These are phyloP conservation scores for Strongylocentrotus purpuratus DNA, from an alignment of 35 echinoderm and acorn worm genomes.

Conservation along the genomic window DNA sequence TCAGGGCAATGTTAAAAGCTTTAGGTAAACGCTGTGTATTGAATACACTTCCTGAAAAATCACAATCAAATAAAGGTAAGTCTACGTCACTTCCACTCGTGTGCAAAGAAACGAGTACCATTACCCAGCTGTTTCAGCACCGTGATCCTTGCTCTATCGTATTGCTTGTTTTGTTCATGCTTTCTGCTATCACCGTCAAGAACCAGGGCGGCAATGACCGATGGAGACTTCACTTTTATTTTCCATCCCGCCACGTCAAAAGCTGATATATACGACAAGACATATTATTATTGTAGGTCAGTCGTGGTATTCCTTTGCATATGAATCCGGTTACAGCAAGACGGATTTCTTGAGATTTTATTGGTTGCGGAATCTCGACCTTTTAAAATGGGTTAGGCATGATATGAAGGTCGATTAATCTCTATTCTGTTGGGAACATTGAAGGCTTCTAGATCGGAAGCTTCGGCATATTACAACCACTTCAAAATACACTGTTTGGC, in stretches of 20 bases:
- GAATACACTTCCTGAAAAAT: neutral
- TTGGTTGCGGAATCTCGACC: too few relatives aligned
- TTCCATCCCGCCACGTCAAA: neutral
- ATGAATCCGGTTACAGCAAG: neutral
- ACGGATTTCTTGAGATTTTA: neutral
- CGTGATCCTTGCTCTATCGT: neutral
- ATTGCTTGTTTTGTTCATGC: neutral
- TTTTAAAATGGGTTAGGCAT: neutral
- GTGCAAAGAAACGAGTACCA: neutral
- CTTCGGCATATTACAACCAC: too few relatives aligned
- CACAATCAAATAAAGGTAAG: neutral
- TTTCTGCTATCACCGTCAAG: neutral
- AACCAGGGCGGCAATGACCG: neutral
- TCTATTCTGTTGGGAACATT: neutral
- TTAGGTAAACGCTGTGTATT: too few relatives aligned
- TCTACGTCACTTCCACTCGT: neutral
- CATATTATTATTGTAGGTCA: neutral
- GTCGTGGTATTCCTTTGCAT: neutral
- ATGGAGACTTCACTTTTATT: neutral
- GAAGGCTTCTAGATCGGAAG: neutral
- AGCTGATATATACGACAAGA: neutral
- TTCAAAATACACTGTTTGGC: too few relatives aligned
- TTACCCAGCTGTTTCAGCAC: neutral
- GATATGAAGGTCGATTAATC: neutral
- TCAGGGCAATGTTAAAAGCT: too few relatives aligned